Percentiles rank a stretch among this genome's conserved stretches.
phyloP scores from a whole-genome alignment of 2,113 vertebrate genomes.

The Mormyrus lacerda region DNA sequence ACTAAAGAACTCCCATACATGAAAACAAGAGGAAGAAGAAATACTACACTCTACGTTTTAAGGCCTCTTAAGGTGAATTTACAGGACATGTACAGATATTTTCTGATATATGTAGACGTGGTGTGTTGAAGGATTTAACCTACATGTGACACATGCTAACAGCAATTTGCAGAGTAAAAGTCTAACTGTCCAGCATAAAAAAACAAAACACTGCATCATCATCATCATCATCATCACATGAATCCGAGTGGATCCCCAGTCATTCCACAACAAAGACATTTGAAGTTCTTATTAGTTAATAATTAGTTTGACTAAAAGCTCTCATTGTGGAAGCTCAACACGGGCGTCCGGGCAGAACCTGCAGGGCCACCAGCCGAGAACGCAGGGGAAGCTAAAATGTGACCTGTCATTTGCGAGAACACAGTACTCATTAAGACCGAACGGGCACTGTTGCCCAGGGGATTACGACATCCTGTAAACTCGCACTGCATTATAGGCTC shows the following conservation, averaged over 20 bases:
- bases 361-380: neutral
- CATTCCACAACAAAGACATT: neutral
- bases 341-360: neutral
- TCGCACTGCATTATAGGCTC: neutral
- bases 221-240: neutral
- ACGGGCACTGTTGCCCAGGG: neutral
- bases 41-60: no score
- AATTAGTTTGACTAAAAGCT: neutral
- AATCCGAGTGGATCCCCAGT: neutral
- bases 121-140: neutral
- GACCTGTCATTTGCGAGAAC: neutral
- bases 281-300: neutral
- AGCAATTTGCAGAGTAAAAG: neutral
- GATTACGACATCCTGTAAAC: neutral
- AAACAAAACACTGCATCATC: neutral
- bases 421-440: neutral
- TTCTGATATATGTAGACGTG: neutral
- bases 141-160: neutral
- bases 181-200: neutral
- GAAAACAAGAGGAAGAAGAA: neutral
- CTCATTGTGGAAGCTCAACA: neutral
- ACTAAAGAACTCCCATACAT: neutral
- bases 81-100: neutral
- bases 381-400: neutral
- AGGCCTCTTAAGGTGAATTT: neutral